Evolutionary conservation across 2,888 invertebrate species (phyloP), one percentile per base, ranked within the genome.

Genomic region (Gasteruption jaculator): DNA sequence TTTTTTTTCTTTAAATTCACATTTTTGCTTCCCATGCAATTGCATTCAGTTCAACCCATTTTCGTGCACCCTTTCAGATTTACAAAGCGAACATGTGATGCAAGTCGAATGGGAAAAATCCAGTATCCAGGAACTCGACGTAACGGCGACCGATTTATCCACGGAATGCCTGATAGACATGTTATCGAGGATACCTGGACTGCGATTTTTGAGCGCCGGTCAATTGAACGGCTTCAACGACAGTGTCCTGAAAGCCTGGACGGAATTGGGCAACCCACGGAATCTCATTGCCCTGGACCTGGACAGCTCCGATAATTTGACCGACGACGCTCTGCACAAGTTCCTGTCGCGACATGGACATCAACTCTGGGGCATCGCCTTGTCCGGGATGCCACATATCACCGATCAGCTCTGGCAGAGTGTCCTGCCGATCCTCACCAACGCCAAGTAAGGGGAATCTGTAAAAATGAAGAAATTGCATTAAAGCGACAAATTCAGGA

Each of bases 31-130:
- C n/a, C n/a, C n/a, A n/a, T n/a, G n/a, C n/a, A n/a, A n/a, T n/a
- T n/a, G 32, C 43, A n/a, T 38, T 27, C 21, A 25, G 42, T 4
- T 4, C 21, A 20, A 29, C 31, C 19, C 12, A 11, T 25, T 5
- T 15, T 33, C 12, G 41, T n/a, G n/a, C n/a, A n/a, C n/a, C n/a
- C n/a, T 68, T 68, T 18, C 66, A 92, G 93, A 83, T 68, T 77
- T 99, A 6, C 86, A 88, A 64, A 92, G 92, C 54, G 91, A 94
- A 56, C 81, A 89, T 69, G 86, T 99, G 45, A 89, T 91, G 85
- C 86, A 87, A 65, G 95, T 95, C 6, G 96, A 97, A 62, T 99
- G 99, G 99, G 96, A 99, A 71, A 93, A 95, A 71, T 89, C 92
- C 2, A 83, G 85, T 0, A 72, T 99, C 41, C 90, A 89, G 68